Evolutionary conservation across 2,797 vertebrate species (phyloP).

Genomic region (Pempheris klunzingeri): DNA sequence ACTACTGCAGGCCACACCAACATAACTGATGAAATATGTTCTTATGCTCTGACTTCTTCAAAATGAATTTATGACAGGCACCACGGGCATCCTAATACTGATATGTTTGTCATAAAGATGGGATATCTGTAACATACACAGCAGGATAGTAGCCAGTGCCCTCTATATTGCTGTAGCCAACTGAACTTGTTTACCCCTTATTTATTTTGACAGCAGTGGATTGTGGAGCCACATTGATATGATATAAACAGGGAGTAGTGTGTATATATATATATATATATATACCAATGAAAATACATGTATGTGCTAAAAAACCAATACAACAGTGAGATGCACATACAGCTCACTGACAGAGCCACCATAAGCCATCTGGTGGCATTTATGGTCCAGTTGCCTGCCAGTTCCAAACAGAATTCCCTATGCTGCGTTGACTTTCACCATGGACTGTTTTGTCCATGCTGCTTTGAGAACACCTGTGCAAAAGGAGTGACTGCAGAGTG

Average conservation of each 20-base stretch:
- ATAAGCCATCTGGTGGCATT: neutral
- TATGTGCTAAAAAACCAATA: neutral
- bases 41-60: neutral
- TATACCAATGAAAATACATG: neutral
- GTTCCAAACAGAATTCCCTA: neutral
- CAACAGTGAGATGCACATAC: neutral
- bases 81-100: neutral
- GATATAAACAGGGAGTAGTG: neutral
- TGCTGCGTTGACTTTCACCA: neutral
- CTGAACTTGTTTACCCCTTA: conserved; percentile 1
- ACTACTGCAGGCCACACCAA: neutral
- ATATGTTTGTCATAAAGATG: neutral
- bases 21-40: neutral
- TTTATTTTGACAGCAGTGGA: conserved; percentile 4
- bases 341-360: neutral
- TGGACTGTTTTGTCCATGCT: neutral
- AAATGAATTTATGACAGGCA: neutral
- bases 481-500: neutral
- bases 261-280: neutral
- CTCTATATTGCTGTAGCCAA: neutral
- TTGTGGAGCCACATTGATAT: neutral
- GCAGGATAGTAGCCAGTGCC: neutral
- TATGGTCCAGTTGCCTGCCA: neutral
- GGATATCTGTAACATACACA: neutral
- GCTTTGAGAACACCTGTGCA: neutral